Percentiles rank a stretch among this genome's conserved stretches.
Evolutionary conservation across 2,113 vertebrate genomes (phyloP).

Genomic region (Ophiodon elongatus): DNA sequence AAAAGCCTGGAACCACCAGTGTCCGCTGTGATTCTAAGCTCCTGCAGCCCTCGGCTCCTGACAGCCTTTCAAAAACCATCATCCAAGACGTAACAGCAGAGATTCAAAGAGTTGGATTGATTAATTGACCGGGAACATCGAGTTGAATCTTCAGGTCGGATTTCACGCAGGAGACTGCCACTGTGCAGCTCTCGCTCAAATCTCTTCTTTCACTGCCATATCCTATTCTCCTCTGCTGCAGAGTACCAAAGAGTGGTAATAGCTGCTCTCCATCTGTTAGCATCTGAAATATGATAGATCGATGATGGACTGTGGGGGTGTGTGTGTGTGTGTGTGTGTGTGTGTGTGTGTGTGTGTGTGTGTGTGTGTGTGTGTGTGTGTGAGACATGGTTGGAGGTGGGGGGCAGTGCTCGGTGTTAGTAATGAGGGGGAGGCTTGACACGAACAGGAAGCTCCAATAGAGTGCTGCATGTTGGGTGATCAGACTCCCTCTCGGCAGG

Average conservation of each 20-base stretch:
- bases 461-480: constrained; percentile 27
- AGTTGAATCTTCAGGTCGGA: constrained; percentile 26
- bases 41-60: not conserved
- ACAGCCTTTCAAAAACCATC: not conserved
- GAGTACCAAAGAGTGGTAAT: constrained; percentile 54
- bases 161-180: constrained; percentile 11
- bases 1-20: not conserved
- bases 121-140: constrained; percentile 37
- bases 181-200: constrained; percentile 26
- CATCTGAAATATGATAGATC: constrained; percentile 58
- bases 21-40: not conserved
- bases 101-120: constrained; percentile 34
- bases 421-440: constrained; percentile 40
- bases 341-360: constrained; percentile 7
- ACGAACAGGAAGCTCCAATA: constrained; percentile 41
- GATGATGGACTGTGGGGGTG: constrained; percentile 6
- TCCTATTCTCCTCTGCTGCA: constrained; percentile 30
- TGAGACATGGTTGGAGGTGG: constrained; percentile 5
- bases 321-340: not conserved
- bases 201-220: constrained; percentile 31
- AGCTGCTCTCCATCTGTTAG: constrained; percentile 53
- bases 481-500: constrained; percentile 33
- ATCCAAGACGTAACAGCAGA: not conserved
- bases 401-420: not conserved
- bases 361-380: constrained; percentile 9